phyloP scores from a whole-genome alignment of 2,888 invertebrate genomes.

The Halictus quadricinctus region DNA sequence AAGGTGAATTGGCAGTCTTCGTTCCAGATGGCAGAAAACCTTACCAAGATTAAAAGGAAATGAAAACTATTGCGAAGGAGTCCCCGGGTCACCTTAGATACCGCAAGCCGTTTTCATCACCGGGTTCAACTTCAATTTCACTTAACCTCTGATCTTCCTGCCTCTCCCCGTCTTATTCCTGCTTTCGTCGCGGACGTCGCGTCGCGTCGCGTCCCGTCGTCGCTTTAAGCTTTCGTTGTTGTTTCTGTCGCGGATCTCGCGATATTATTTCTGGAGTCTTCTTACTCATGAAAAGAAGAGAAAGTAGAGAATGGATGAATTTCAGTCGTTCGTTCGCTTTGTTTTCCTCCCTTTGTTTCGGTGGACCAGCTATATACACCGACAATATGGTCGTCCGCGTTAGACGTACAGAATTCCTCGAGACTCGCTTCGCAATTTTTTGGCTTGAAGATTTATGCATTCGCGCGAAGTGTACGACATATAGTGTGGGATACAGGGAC shows the following conservation, averaged over 20 bases:
- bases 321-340: slow-evolving; percentile 43
- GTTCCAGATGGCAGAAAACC: slow-evolving; percentile 20
- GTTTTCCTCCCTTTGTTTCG: slow-evolving; percentile 33
- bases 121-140: slow-evolving; percentile 72
- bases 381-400: slow-evolving; percentile 13
- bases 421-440: slow-evolving; percentile 15
- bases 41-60: slow-evolving; percentile 68
- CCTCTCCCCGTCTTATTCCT: background rate
- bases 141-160: slow-evolving; percentile 59
- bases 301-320: slow-evolving; percentile 31
- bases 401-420: slow-evolving; percentile 18
- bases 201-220: background rate
- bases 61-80: slow-evolving; percentile 65
- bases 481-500: too few species aligned
- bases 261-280: slow-evolving; percentile 40
- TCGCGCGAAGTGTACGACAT: background rate
- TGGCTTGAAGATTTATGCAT: background rate
- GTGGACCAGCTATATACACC: slow-evolving; percentile 19
- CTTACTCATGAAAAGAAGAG: background rate
- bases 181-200: background rate
- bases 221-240: slow-evolving; percentile 44
- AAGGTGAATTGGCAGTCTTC: slow-evolving; percentile 42
- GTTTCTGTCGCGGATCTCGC: slow-evolving; percentile 17
- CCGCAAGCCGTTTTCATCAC: slow-evolving; percentile 67
- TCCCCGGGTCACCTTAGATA: slow-evolving; percentile 55